Base-by-base conservation (phyloP, 2,113 vertebrate species). In the Spea bombifrons region DNA sequence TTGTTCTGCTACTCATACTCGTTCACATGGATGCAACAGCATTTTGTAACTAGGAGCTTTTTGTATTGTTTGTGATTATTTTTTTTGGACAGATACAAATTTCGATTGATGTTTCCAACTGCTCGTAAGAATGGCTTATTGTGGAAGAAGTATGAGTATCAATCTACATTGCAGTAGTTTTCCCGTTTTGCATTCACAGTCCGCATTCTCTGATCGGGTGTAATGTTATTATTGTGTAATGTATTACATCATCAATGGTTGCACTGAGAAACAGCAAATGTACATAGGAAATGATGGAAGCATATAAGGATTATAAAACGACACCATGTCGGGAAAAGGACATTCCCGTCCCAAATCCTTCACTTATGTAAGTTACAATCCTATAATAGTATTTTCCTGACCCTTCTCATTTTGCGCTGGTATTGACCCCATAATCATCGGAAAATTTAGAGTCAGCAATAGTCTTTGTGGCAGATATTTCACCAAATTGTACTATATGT, bases 271-370 rank as follows among this genome's bases (percentile, higher is more conserved):
- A 87, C 75, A 85, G 85, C 75, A 87, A 88, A 93, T 92, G 86
- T 87, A 85, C 71, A 81, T 84, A 84, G 83, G 84, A 81, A 92
- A 92, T 92, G 86, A 92, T 91, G 86, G 87, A 92, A 94, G 89
- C 87, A 93, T 59, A 13, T 59, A 59, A 59, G 30, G 30, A 30
- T 30, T 30, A 30, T 30, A 30, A 30, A 30, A 30, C 2, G 30
- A 30, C 30, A 30, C 30, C 30, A 30, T 30, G 30, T 30, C 2
- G 30, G 30, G 30, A 30, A 30, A 30, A 30, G 30, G 30, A 30
- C 30, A 30, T 30, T 30, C 30, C 30, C 2, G 30, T 2, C 30
- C 30, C 30, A 30, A 30, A 30, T 30, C 30, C 30, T 30, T 30
- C 30, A 30, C 30, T 30, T 30, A 30, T 2, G 30, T 30, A 30